phyloP scores from a whole-genome alignment of 2,113 vertebrate genomes.

The Phalacrocorax brasilianus region DNA sequence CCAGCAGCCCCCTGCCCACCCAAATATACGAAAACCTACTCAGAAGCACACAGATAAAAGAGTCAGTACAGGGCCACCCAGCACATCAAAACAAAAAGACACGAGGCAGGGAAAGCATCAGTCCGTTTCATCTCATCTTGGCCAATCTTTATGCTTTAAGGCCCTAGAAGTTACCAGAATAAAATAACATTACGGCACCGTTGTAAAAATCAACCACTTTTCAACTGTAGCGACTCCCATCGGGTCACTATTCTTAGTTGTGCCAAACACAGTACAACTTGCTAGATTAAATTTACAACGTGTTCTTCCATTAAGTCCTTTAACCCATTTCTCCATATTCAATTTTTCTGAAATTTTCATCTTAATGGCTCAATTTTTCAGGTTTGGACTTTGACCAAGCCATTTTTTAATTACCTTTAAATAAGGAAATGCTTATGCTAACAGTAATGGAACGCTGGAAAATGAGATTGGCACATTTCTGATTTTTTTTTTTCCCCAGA shows the following conservation, averaged over 20 bases:
- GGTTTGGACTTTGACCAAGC: background rate
- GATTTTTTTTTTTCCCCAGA: background rate
- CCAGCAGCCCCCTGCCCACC: background rate
- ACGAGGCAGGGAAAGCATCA: background rate
- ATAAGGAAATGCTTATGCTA: background rate
- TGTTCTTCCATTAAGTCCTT: background rate
- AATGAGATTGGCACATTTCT: background rate
- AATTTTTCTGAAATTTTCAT: background rate
- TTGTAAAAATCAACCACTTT: background rate
- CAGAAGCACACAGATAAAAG: background rate
- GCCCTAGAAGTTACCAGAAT: background rate
- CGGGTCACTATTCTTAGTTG: background rate
- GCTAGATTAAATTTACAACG: background rate
- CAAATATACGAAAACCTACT: background rate
- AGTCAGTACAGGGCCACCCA: background rate
- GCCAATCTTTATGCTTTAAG: background rate
- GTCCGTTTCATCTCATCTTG: background rate
- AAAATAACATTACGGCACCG: background rate
- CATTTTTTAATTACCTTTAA: background rate
- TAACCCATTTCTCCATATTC: background rate
- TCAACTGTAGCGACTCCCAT: background rate
- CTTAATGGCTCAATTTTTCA: background rate
- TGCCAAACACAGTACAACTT: background rate
- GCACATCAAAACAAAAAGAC: background rate
- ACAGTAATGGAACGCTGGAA: background rate